Percentiles rank a stretch among this genome's conserved stretches.
Evolutionary conservation across 2,888 invertebrate species (phyloP).

Genomic region (Noctua fimbriata): DNA sequence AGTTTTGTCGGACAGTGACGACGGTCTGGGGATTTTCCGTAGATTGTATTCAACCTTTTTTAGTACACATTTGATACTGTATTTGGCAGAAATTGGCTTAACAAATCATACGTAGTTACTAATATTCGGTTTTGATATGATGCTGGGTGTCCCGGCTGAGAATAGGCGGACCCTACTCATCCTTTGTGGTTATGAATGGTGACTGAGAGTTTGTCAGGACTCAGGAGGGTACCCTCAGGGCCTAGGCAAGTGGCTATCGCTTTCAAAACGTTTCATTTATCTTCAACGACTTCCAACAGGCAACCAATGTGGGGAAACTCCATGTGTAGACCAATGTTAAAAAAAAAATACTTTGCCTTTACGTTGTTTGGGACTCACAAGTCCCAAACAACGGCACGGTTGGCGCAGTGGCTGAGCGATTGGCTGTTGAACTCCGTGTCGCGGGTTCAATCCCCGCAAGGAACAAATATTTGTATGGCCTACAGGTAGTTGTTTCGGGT

Average conservation of each 20-base stretch:
- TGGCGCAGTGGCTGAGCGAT: not conserved
- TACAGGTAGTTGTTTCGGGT: not conserved
- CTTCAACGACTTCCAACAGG: not conserved
- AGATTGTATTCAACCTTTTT: conserved; percentile 46
- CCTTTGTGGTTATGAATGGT: not conserved
- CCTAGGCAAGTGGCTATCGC: not conserved
- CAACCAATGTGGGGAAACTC: not conserved
- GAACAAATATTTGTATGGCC: not conserved
- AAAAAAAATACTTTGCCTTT: not conserved
- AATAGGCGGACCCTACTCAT: conserved; percentile 40
- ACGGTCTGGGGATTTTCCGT: conserved; percentile 58
- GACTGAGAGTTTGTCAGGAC: not conserved
- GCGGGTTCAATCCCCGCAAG: not conserved
- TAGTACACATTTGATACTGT: conserved; percentile 28
- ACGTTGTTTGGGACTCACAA: no score
- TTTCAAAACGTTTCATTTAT: not conserved
- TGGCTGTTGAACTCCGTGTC: not conserved
- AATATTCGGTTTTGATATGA: conserved; percentile 11
- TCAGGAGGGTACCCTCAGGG: not conserved
- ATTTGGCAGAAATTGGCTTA: conserved; percentile 33
- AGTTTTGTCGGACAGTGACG: conserved; percentile 59
- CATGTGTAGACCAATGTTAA: no score
- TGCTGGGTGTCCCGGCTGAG: not conserved
- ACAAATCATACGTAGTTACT: conserved; percentile 36
- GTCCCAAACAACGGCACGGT: not conserved